A percentile compares a stretch with the other conserved stretches of the same genome.
phyloP scores from a whole-genome alignment of 2,888 invertebrate genomes.

The Matsumyia berberina region DNA sequence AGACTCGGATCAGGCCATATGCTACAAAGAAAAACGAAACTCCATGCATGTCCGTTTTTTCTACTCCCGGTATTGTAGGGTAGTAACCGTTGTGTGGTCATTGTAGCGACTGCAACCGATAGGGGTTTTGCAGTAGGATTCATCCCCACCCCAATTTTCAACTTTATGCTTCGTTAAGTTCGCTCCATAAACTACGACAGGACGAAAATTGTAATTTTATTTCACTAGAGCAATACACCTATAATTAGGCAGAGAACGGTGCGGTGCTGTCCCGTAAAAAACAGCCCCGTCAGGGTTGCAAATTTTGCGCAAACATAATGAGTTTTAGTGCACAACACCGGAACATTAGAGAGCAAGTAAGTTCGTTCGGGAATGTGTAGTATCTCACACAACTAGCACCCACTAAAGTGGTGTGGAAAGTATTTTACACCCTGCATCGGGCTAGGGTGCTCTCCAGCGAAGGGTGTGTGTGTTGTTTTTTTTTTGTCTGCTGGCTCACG shows the following conservation, averaged over 20 bases:
- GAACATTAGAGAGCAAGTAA: conserved; percentile 59
- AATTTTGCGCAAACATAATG: conserved; percentile 64
- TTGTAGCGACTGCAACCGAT: conserved; percentile 1
- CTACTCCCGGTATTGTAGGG: no score
- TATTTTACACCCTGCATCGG: conserved; percentile 64
- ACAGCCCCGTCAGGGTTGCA: conserved; percentile 31
- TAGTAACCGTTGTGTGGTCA: conserved; percentile 35
- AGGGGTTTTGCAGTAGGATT: background rate
- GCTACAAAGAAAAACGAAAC: background rate
- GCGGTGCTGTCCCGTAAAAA: background rate
- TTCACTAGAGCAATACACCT: conserved; percentile 51
- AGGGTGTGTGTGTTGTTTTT: conserved; percentile 4
- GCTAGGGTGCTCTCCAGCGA: conserved; percentile 28
- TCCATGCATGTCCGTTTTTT: conserved; percentile 37
- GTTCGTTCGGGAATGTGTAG: conserved; percentile 1
- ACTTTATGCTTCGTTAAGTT: conserved; percentile 71
- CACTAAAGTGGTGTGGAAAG: conserved; percentile 63
- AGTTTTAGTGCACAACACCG: conserved; percentile 54
- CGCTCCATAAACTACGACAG: conserved; percentile 43
- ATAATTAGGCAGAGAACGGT: conserved; percentile 65
- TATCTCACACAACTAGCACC: conserved; percentile 62
- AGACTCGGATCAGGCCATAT: conserved; percentile 3
- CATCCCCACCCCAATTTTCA: conserved; percentile 25
- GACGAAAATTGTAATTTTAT: conserved; percentile 68
- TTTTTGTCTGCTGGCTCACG: conserved; percentile 29